Base-by-base conservation (phyloP, 1,140 invertebrate species). In the Heliconius eleuchia region DNA sequence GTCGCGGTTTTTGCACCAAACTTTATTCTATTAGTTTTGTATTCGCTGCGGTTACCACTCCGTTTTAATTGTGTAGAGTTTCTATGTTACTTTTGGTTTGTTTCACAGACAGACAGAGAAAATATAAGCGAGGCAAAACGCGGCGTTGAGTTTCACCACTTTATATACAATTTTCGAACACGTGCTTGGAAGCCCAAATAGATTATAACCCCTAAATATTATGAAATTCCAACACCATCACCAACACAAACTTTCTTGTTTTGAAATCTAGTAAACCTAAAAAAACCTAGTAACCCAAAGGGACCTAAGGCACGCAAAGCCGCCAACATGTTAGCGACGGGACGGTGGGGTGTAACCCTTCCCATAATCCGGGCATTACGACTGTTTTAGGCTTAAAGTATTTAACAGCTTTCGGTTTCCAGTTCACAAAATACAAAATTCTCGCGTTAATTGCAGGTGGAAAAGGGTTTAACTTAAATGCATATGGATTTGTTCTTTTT, bases 311-410 rank as follows among this genome's bases (percentile, higher is more conserved):
- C 60, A 66, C 60, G 60, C 13, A 66, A 66, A 66, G 27, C 60
- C 60, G 60, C 60, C n/a, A 30, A 66, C 60, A 66, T 5, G 60
- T 66, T 30, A 16, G 11, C 19, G 27, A 66, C 60, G 11, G 60
- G 23, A 27, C 60, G 6, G 27, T 11, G 60, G 60, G 60, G 60
- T 66, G 60, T 66, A 66, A 66, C 60, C 60, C 60, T 66, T 66
- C n/a, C 60, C 60, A 66, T 66, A 66, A 66, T 66, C 60, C 60
- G 60, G 27, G n/a, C 60, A 66, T 66, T 66, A 66, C 60, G 60
- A 66, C 60, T 66, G 60, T 66, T 66, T 66, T 30, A 66, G 13
- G 60, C 60, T 66, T 66, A 66, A 66, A 66, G 60, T 66, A 66
- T 66, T 66, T 66, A 66, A 66, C 60, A 30, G 60, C 60, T 66